phyloP scores from a whole-genome alignment of 2,797 vertebrate genomes.

The Heterohyrax brucei region DNA sequence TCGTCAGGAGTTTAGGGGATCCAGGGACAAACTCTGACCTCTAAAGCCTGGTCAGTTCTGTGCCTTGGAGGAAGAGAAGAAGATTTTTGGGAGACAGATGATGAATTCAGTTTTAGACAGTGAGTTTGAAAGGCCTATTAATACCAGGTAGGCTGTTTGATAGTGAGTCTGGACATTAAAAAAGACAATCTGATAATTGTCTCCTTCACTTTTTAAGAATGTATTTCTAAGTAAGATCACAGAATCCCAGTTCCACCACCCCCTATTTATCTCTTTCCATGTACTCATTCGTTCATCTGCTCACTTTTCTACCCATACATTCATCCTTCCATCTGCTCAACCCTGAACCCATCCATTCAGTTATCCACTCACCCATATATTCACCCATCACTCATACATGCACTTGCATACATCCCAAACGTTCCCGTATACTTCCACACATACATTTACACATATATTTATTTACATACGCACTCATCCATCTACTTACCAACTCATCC shows the following conservation, averaged over 20 bases:
- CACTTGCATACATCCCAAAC: neutral
- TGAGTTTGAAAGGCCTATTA: constrained; percentile 27
- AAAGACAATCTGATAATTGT: constrained; percentile 46
- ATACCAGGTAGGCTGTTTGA: neutral
- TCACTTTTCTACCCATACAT: neutral
- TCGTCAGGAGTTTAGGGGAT: constrained; percentile 17
- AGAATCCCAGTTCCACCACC: neutral
- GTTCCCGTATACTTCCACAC: neutral
- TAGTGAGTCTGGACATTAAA: constrained; percentile 36
- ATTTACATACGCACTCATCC: neutral
- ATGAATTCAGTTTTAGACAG: constrained; percentile 61
- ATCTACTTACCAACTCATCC: neutral
- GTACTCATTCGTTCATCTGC: neutral
- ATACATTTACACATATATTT: neutral
- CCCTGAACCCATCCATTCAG: neutral
- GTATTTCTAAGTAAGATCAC: constrained; percentile 45
- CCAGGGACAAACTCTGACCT: neutral
- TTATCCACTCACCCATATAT: neutral
- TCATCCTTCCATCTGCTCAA: neutral
- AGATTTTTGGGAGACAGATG: neutral
- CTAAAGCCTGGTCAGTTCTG: constrained; percentile 1
- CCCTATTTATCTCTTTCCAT: neutral
- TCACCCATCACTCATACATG: neutral
- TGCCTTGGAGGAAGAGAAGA: neutral
- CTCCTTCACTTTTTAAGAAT: constrained; percentile 41